phyloP scores from a whole-genome alignment of 2,888 invertebrate genomes.

The Mythimna vitellina region DNA sequence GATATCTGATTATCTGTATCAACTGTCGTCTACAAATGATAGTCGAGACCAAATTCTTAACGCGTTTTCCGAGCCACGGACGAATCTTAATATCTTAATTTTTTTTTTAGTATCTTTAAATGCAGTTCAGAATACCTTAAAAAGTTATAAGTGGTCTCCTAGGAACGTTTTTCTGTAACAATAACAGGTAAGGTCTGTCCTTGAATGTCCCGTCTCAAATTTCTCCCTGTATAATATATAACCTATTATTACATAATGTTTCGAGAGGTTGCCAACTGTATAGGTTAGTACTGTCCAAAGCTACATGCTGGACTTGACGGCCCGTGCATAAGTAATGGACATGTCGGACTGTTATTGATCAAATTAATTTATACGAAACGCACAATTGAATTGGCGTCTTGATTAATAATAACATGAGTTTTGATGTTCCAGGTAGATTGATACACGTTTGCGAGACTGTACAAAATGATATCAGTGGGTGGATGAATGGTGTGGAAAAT shows the following conservation, averaged over 20 bases:
- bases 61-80: too few relatives aligned
- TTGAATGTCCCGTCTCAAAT: too few relatives aligned
- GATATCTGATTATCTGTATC: too few relatives aligned
- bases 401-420: slow-evolving; percentile 48
- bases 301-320: slow-evolving; percentile 9
- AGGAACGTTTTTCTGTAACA: too few relatives aligned
- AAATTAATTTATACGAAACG: slow-evolving; percentile 47
- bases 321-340: slow-evolving; percentile 43
- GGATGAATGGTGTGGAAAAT: neutral
- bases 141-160: too few relatives aligned
- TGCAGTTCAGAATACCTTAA: too few relatives aligned
- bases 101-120: too few relatives aligned
- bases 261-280: neutral
- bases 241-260: neutral
- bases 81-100: too few relatives aligned
- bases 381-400: slow-evolving; percentile 42
- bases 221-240: neutral
- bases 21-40: too few relatives aligned
- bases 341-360: slow-evolving; percentile 40
- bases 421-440: slow-evolving; percentile 26
- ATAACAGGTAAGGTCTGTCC: neutral
- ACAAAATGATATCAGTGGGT: neutral
- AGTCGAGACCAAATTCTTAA: too few relatives aligned
- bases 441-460: neutral
- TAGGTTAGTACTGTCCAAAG: neutral